phyloP scores from a whole-genome alignment of 1,140 invertebrate species.

The Camponotus pennsylvanicus region DNA sequence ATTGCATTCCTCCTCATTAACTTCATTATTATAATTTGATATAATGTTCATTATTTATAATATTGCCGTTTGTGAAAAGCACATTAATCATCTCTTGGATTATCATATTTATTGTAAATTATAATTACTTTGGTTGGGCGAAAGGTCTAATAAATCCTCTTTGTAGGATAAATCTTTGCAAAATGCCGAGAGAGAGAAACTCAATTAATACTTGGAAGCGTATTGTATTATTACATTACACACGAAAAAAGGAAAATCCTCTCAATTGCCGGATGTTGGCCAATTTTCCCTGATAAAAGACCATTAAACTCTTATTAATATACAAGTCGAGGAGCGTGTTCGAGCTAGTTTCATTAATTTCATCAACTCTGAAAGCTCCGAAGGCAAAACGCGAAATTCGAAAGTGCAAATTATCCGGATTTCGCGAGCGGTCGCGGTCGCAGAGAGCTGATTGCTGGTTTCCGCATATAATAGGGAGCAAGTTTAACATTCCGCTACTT shows the following conservation, averaged over 20 bases:
- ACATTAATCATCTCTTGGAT: conserved; percentile 27
- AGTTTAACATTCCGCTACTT: conserved; percentile 42
- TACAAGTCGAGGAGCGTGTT: not conserved
- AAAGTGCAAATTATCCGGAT: conserved; percentile 39
- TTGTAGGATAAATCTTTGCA: conserved; percentile 9
- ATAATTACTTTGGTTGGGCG: not conserved
- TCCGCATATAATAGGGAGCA: conserved; percentile 19
- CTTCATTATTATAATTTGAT: conserved; percentile 25
- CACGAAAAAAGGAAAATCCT: not conserved
- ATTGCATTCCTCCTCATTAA: conserved; percentile 16
- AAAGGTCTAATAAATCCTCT: not conserved
- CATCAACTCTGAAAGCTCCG: not conserved
- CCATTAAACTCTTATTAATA: not conserved
- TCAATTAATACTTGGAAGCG: not conserved
- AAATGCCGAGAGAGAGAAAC: not conserved
- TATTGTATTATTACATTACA: not conserved
- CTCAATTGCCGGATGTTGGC: not conserved
- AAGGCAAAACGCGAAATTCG: not conserved
- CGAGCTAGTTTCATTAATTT: conserved; percentile 5
- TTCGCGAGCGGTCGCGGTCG: conserved; percentile 30
- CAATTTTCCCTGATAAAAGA: not conserved
- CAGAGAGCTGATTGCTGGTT: conserved; percentile 26
- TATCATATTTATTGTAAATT: conserved; percentile 4
- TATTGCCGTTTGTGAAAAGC: not conserved
- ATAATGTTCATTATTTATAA: conserved; percentile 16